These are phyloP conservation scores for Tiliacea aurago DNA, from an alignment of 2,888 invertebrate species.

Conservation along the genomic window DNA sequence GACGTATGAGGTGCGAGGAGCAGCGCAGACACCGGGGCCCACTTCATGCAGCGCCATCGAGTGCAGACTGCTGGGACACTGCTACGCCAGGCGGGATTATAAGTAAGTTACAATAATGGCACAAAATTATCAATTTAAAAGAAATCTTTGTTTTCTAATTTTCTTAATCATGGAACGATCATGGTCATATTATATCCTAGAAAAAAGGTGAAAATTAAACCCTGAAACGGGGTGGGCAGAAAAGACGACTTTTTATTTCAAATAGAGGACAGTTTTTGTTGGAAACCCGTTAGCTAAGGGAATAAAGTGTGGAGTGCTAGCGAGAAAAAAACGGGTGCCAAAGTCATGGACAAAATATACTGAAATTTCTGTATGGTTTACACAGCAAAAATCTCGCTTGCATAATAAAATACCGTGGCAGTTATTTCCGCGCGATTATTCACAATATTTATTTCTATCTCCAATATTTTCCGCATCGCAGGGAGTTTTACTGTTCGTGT, in stretches of 20 bases:
- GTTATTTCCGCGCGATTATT: constrained; percentile 40
- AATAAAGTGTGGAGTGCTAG: constrained; percentile 63
- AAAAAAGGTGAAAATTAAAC: background rate
- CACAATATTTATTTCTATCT: background rate
- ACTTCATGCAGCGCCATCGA: constrained; percentile 94
- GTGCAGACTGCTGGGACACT: constrained; percentile 96
- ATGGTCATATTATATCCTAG: background rate
- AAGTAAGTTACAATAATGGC: constrained; percentile 90
- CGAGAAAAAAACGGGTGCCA: constrained; percentile 62
- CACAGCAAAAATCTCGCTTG: too few relatives aligned
- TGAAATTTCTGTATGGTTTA: too few relatives aligned
- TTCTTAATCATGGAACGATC: background rate
- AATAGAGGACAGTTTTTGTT: too few relatives aligned
- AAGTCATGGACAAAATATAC: too few relatives aligned
- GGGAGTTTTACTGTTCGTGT: constrained; percentile 95
- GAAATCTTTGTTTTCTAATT: background rate
- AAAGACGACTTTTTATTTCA: constrained; percentile 9
- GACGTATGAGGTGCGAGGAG: constrained; percentile 94
- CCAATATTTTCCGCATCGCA: constrained; percentile 75
- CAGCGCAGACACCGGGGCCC: constrained; percentile 84
- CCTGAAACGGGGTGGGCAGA: too few relatives aligned
- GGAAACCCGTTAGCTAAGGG: constrained; percentile 68
- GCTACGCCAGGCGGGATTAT: constrained; percentile 93
- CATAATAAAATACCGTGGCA: constrained; percentile 39
- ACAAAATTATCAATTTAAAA: background rate